A percentile compares a stretch with the other conserved stretches of the same genome.
phyloP scores from a whole-genome alignment of 2,113 vertebrate species.

The Rhinogobius similis region DNA sequence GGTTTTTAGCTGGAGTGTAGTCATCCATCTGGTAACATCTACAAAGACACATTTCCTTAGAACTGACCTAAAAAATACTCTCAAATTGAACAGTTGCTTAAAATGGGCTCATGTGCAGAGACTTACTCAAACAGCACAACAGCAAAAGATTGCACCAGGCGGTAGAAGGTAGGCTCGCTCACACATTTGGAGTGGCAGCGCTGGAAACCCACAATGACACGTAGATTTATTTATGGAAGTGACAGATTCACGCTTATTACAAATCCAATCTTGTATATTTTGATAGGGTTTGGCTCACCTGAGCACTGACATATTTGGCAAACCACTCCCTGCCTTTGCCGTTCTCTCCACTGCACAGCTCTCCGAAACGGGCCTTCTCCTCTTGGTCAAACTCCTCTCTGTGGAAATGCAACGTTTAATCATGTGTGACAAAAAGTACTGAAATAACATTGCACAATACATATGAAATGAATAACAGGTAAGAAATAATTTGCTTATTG shows the following conservation, averaged over 20 bases:
- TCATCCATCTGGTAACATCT: conserved; percentile 98
- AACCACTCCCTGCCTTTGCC: conserved; percentile 97
- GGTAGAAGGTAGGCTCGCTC: conserved; percentile 93
- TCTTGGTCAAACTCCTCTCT: conserved; percentile 94
- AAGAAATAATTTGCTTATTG: no score
- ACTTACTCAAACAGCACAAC: conserved; percentile 98
- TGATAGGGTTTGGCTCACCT: conserved; percentile 73
- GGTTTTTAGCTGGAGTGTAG: conserved; percentile 94
- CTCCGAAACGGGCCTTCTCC: conserved; percentile 92
- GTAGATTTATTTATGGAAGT: not conserved
- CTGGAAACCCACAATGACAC: conserved; percentile 72
- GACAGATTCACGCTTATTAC: not conserved
- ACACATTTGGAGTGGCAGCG: conserved; percentile 97
- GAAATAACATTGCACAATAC: not conserved
- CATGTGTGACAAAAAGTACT: not conserved
- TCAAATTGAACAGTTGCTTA: not conserved
- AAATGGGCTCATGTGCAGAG: not conserved
- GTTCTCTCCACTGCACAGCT: conserved; percentile 87
- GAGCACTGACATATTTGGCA: conserved; percentile 89
- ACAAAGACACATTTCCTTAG: conserved; percentile 27
- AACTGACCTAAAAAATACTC: not conserved
- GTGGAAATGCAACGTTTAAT: conserved; percentile 20
- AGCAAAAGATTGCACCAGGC: conserved; percentile 96
- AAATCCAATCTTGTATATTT: not conserved
- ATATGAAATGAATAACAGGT: not conserved